Evolutionary conservation across 2,797 vertebrate genomes (phyloP).

Genomic region (Sebastes nivosus): DNA sequence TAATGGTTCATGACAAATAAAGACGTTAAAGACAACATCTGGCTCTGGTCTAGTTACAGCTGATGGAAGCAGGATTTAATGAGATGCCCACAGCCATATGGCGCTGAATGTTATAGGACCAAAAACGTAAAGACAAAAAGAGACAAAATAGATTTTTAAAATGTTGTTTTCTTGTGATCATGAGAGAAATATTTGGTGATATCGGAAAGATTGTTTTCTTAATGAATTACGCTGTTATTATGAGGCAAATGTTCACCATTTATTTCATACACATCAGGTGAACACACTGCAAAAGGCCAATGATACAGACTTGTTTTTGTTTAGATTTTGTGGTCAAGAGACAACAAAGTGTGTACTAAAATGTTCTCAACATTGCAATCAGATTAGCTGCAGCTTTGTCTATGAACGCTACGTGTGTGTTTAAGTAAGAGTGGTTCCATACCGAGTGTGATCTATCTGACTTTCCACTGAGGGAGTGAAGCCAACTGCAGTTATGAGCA

Average conservation of each 20-base stretch:
- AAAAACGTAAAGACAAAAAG: neutral
- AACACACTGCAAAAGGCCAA: neutral
- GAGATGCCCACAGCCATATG: neutral
- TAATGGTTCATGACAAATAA: neutral
- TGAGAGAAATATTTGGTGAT: neutral
- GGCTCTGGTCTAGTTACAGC: neutral
- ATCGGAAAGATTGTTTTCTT: neutral
- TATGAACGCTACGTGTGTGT: neutral
- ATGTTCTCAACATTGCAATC: neutral
- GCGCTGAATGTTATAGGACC: neutral
- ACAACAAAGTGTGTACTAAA: neutral
- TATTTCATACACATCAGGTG: no score
- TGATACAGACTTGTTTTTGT: no score
- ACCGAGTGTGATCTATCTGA: neutral
- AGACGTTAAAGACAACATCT: constrained; percentile 11
- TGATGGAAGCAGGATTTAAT: constrained; percentile 11
- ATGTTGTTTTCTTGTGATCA: neutral
- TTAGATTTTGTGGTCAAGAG: neutral
- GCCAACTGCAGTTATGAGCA: neutral
- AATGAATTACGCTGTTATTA: neutral
- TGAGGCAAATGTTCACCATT: no score
- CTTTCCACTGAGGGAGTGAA: constrained; percentile 12
- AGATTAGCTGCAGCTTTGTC: neutral
- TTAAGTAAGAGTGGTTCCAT: neutral
- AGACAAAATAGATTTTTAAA: neutral